phyloP scores from a whole-genome alignment of 1,140 invertebrate species.

The Megalonaias nervosa region DNA sequence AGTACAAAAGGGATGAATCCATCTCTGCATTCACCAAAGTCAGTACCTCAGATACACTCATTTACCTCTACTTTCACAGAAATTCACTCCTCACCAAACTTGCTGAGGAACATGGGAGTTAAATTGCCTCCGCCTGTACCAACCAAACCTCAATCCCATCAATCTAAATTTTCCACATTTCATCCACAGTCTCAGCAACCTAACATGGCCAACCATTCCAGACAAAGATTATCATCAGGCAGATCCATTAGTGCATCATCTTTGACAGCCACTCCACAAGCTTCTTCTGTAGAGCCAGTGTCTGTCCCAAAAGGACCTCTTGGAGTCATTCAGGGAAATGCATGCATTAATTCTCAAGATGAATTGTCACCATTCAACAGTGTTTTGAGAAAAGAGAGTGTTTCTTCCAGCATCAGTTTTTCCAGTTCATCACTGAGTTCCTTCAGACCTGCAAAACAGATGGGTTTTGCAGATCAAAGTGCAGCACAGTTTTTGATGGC shows the following conservation, averaged over 20 bases:
- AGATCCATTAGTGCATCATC: not conserved
- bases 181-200: conserved; percentile 19
- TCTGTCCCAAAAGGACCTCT: conserved; percentile 3
- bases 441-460: conserved; percentile 36
- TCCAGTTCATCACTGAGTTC: conserved; percentile 44
- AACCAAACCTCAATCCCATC: conserved; percentile 34
- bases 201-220: conserved; percentile 28
- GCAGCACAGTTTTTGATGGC: conserved; percentile 6
- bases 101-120: too few species aligned
- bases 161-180: conserved; percentile 29
- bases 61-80: too few species aligned
- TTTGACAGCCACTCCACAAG: conserved; percentile 2
- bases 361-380: conserved; percentile 10
- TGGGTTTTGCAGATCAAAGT: conserved; percentile 18
- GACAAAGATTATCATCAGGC: conserved; percentile 3
- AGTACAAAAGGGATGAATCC: not conserved
- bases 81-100: too few species aligned
- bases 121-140: conserved; percentile 46
- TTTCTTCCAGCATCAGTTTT: conserved; percentile 25
- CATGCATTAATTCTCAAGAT: conserved; percentile 1
- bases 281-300: conserved; percentile 5
- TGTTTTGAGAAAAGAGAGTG: conserved; percentile 25
- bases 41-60: too few species aligned
- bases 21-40: too few species aligned
- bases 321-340: too few species aligned